Evolutionary conservation across 2,797 vertebrate species (phyloP).

Genomic region (Rhyacichthys aspro): DNA sequence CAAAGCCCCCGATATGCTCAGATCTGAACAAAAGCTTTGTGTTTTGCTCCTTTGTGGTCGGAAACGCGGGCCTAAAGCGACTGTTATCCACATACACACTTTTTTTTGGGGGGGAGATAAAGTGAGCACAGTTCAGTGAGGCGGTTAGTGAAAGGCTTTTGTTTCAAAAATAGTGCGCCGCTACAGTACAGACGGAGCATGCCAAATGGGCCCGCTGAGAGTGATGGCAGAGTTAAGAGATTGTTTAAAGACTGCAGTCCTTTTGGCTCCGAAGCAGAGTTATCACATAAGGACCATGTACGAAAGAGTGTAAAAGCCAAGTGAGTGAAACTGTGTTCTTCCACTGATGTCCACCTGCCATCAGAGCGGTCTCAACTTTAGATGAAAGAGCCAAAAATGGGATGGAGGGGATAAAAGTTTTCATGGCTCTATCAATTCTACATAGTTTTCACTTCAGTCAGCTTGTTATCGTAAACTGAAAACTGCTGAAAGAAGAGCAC

Average conservation of each 20-base stretch:
- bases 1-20: slow-evolving; percentile 50
- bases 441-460: too few relatives aligned
- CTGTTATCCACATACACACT: slow-evolving; percentile 31
- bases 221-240: slow-evolving; percentile 40
- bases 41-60: slow-evolving; percentile 34
- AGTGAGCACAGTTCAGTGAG: slow-evolving; percentile 55
- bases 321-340: not conserved
- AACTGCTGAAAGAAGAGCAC: too few relatives aligned
- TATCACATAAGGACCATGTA: slow-evolving; percentile 26
- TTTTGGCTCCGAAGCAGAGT: slow-evolving; percentile 33
- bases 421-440: too few relatives aligned
- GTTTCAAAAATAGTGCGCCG: slow-evolving; percentile 67
- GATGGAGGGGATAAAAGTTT: too few relatives aligned
- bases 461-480: too few relatives aligned
- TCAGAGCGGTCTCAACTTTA: too few relatives aligned
- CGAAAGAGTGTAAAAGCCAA: not conserved
- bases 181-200: slow-evolving; percentile 31
- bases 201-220: slow-evolving; percentile 61
- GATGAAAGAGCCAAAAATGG: too few relatives aligned
- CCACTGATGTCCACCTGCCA: too few relatives aligned
- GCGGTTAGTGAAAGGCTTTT: slow-evolving; percentile 62
- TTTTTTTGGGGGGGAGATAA: slow-evolving; percentile 45
- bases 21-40: slow-evolving; percentile 63
- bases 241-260: slow-evolving; percentile 49
- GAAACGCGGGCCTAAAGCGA: slow-evolving; percentile 50